Percentiles rank a stretch among this genome's conserved stretches.
phyloP scores from a whole-genome alignment of 2,888 invertebrate species.

The Phoenoteleia sp. region DNA sequence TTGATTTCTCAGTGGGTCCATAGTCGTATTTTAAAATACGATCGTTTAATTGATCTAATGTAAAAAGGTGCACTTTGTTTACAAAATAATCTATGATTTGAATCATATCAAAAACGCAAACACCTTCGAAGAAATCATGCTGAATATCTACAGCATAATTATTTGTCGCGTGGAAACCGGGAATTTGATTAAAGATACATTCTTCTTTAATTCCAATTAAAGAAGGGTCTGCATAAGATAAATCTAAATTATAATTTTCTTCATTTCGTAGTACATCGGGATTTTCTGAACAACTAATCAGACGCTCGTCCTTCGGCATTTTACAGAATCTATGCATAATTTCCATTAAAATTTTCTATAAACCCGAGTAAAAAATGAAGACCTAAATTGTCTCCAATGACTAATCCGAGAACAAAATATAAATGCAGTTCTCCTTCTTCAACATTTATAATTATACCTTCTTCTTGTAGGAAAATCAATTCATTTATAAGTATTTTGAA shows the following conservation, averaged over 20 bases:
- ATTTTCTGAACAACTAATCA: not conserved
- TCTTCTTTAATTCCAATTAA: slow-evolving; percentile 29
- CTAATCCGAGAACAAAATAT: slow-evolving; percentile 22
- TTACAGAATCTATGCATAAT: slow-evolving; percentile 65
- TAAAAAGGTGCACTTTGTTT: slow-evolving; percentile 15
- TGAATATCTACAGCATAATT: slow-evolving; percentile 34
- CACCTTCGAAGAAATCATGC: slow-evolving; percentile 49
- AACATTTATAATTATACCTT: slow-evolving; percentile 56
- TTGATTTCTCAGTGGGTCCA: slow-evolving; percentile 19
- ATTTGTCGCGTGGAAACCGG: slow-evolving; percentile 10
- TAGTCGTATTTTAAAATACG: slow-evolving; percentile 17
- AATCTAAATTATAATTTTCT: slow-evolving; percentile 29
- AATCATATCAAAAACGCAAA: slow-evolving; percentile 39
- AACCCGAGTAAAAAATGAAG: slow-evolving; percentile 1
- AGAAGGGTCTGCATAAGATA: not conserved
- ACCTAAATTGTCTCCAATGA: slow-evolving; percentile 21
- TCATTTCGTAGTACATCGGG: not conserved
- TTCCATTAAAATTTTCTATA: slow-evolving; percentile 63
- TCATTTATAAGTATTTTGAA: slow-evolving; percentile 18
- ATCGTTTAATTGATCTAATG: slow-evolving; percentile 50
- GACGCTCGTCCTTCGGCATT: slow-evolving; percentile 27
- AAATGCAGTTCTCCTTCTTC: slow-evolving; percentile 13
- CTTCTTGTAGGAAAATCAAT: slow-evolving; percentile 17
- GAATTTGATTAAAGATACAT: slow-evolving; percentile 36
- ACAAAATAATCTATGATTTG: slow-evolving; percentile 54